phyloP scores from a whole-genome alignment of 2,797 vertebrate species.

The Moxostoma hubbsi region DNA sequence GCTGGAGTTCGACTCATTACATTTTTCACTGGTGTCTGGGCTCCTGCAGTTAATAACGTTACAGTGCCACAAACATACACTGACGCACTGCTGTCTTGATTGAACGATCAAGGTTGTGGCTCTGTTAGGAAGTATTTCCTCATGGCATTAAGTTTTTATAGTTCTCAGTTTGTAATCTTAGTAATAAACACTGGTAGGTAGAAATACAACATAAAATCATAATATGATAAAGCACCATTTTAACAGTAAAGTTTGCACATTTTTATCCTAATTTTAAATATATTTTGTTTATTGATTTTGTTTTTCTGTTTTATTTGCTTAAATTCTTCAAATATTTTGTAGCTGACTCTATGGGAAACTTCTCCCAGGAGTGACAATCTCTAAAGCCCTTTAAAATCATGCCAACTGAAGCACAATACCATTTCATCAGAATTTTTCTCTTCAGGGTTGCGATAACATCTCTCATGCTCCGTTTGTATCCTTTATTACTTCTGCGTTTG shows the following conservation, averaged over 20 bases:
- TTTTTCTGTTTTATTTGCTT: neutral
- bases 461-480: too few species aligned
- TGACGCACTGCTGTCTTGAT: slow-evolving; percentile 2
- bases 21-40: slow-evolving; percentile 48
- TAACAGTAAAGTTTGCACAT: neutral
- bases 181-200: neutral
- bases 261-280: neutral
- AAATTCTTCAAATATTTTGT: neutral
- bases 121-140: slow-evolving; percentile 13
- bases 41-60: slow-evolving; percentile 23
- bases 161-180: neutral
- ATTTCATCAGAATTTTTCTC: too few species aligned
- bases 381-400: too few species aligned
- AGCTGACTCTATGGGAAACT: too few species aligned
- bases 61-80: slow-evolving; percentile 36
- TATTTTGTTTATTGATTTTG: neutral
- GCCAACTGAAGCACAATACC: too few species aligned
- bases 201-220: neutral
- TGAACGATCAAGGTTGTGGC: neutral
- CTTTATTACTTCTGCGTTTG: too few species aligned
- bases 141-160: neutral
- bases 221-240: neutral
- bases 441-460: too few species aligned
- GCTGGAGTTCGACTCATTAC: slow-evolving; percentile 41
- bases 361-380: too few species aligned